A percentile compares a stretch with the other conserved stretches of the same genome.
These are phyloP conservation scores for Agriopis aurantiaria DNA, from an alignment of 2,888 invertebrate genomes.

Conservation along the genomic window DNA sequence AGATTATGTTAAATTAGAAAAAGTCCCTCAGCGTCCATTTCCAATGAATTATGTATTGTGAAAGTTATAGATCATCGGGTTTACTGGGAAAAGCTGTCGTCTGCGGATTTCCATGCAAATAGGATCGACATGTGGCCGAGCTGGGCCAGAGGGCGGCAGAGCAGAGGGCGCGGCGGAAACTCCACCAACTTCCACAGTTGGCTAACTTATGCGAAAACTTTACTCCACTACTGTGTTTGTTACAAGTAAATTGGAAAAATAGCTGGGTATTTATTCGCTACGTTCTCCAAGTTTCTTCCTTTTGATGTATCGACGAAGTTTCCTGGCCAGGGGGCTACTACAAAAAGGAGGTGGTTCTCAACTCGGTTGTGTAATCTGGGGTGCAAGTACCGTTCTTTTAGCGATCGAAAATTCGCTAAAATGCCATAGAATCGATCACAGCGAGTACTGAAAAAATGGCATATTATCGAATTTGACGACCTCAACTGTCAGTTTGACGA, in stretches of 20 bases:
- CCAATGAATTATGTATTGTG: slow-evolving; percentile 62
- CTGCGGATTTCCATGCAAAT: slow-evolving; percentile 76
- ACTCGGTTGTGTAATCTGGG: no score
- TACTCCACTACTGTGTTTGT: slow-evolving; percentile 52
- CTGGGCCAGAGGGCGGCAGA: slow-evolving; percentile 46
- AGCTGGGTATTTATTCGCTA: slow-evolving; percentile 53
- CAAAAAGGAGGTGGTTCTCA: neutral
- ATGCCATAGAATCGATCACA: no score
- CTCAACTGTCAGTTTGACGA: no score
- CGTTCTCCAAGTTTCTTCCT: slow-evolving; percentile 43
- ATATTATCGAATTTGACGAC: no score
- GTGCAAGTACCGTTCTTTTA: no score
- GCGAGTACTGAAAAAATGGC: no score
- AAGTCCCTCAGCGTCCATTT: slow-evolving; percentile 48
- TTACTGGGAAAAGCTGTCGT: slow-evolving; percentile 58
- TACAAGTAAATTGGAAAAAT: slow-evolving; percentile 65
- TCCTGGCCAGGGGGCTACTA: slow-evolving; percentile 2
- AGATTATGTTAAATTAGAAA: slow-evolving; percentile 50
- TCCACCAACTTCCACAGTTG: slow-evolving; percentile 42
- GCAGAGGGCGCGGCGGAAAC: slow-evolving; percentile 25
- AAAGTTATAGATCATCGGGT: slow-evolving; percentile 60
- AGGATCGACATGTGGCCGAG: slow-evolving; percentile 65
- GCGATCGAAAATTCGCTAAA: no score
- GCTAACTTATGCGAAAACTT: slow-evolving; percentile 74
- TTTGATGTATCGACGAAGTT: slow-evolving; percentile 63